Conservation (phyloP, 2,113 vertebrate species). For the Mionectes macconnelli region DNA sequence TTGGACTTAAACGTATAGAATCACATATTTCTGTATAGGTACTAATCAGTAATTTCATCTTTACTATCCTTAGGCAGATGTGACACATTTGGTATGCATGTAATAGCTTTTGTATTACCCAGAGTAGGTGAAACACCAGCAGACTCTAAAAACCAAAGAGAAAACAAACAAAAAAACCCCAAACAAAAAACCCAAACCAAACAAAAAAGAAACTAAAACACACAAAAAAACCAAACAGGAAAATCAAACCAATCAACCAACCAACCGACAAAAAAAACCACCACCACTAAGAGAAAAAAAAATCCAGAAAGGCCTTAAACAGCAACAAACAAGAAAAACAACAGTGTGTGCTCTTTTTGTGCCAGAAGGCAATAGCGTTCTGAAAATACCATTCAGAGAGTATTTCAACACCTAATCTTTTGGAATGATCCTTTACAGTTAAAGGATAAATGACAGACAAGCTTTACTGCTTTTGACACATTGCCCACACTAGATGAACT, state of each 20-base stretch:
- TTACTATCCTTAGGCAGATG: neutral
- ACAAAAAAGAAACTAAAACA: neutral
- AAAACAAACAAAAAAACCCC: too few relatives aligned
- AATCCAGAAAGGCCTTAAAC: neutral
- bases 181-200: neutral
- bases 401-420: neutral
- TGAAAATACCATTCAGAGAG: neutral
- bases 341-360: neutral
- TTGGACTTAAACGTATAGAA: neutral
- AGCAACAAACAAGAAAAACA: neutral
- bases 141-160: neutral
- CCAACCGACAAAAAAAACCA: rapidly evolving
- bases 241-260: neutral
- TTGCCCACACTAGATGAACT: neutral
- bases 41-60: neutral
- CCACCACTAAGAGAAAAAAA: neutral
- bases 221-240: neutral
- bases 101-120: neutral
- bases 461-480: neutral
- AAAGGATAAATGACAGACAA: neutral
- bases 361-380: neutral
- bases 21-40: neutral
- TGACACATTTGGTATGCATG: neutral
- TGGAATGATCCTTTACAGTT: neutral
- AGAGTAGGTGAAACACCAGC: neutral